Evolutionary conservation across 2,888 invertebrate species (phyloP).

Genomic region (Litoditis marina): DNA sequence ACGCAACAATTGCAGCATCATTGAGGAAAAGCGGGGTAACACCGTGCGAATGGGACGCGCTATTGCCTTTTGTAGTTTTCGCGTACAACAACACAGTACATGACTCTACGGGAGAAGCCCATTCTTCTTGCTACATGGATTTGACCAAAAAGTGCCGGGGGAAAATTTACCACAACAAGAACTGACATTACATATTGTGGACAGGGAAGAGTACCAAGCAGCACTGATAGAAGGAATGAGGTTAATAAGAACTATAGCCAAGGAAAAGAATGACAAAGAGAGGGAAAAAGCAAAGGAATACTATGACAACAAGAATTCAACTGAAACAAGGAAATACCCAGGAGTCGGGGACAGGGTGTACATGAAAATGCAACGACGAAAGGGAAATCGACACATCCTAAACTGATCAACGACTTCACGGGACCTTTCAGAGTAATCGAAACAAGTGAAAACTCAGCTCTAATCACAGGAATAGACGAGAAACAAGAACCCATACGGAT

Average conservation of each 20-base stretch:
- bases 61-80: conserved; percentile 21
- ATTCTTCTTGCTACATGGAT: conserved; percentile 18
- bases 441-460: conserved; percentile 3
- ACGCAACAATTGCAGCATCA: conserved; percentile 17
- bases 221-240: neutral
- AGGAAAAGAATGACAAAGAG: conserved; percentile 11
- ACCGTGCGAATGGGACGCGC: conserved; percentile 25
- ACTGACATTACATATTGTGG: neutral
- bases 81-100: conserved; percentile 30
- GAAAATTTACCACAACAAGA: neutral
- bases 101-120: conserved; percentile 23
- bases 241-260: conserved; percentile 1
- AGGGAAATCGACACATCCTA: conserved; percentile 3
- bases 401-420: conserved; percentile 6
- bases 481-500: no score
- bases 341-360: conserved; percentile 11
- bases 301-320: conserved; percentile 20
- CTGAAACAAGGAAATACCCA: neutral
- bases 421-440: conserved; percentile 11
- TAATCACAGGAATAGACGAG: no score
- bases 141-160: conserved; percentile 9
- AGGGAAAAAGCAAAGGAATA: conserved; percentile 3
- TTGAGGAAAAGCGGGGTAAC: conserved; percentile 17
- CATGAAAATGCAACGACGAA: conserved; percentile 9
- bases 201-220: conserved; percentile 17